Base-by-base conservation (phyloP, 53 echinoderm and acorn worm species). In the Holothuria leucospilota region DNA sequence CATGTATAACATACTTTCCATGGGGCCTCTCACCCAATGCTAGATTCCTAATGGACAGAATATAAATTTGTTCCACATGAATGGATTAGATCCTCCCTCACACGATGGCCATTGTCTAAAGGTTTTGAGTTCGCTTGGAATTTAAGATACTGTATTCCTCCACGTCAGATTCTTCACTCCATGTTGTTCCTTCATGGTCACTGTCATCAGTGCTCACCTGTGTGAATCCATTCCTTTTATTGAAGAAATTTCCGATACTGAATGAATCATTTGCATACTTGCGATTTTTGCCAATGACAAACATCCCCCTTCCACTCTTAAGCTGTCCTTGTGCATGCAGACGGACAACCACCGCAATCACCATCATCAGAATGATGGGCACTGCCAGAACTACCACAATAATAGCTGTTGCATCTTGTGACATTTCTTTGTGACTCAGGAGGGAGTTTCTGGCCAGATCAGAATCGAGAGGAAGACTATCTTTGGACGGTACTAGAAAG, bases 151-250 rank as follows among this genome's bases (percentile, higher is more conserved):
- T 99, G 87, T 95, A 99, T 77, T 99, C 99, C 28, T 99, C 99
- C 52, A 99, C 92, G 66, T 99, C 99, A 0, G 99, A 99, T 49
- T 95, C 99, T 58, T 95, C 99, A 59, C 93, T 99, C 95, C 96
- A 96, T 6, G 91, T 89, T 59, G 88, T 85, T 0, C 86, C 93
- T 21, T 93, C 90, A 3, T 85, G 92, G 51, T 99, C 99, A n/a
- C 92, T 94, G n/a, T 95, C 99, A 13, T 99, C 99, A 9, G 99
- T 99, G 65, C 87, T 92, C 56, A 99, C 93, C 77, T 95, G 93
- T 23, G 90, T 95, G 86, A 99, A 99, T 21, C 99, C 99, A 46
- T 93, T 99, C 60, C 92, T 82, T n/a, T 89, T 86, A 87, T 99
- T 90, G 80, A 99, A 95, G 79, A 99, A 90, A 71, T 93, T 95